These are phyloP conservation scores for Agonopterix subpropinquella DNA, from an alignment of 2,888 invertebrate genomes.

Conservation along the genomic window DNA sequence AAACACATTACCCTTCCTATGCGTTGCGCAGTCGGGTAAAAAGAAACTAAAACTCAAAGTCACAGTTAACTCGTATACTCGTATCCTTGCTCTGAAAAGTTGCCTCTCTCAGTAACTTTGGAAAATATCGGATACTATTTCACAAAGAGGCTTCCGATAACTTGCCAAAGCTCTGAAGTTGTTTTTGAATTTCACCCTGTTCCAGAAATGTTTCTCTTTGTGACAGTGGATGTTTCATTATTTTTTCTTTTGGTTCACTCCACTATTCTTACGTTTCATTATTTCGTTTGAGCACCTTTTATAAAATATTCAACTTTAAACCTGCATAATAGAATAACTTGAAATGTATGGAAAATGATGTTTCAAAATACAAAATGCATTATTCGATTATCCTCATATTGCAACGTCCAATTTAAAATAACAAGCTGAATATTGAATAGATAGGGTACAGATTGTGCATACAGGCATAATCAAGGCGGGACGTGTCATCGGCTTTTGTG, in stretches of 20 bases:
- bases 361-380: background rate
- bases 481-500: conserved; percentile 56
- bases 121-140: conserved; percentile 50
- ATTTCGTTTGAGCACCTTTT: background rate
- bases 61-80: conserved; percentile 24
- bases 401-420: conserved; percentile 57
- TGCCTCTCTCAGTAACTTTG: conserved; percentile 31
- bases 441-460: conserved; percentile 24
- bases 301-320: background rate
- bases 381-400: conserved; percentile 30
- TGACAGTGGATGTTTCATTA: background rate
- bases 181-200: conserved; percentile 34
- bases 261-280: background rate
- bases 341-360: too few relatives aligned
- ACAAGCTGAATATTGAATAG: conserved; percentile 34
- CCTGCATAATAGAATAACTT: too few relatives aligned
- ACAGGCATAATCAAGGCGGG: conserved; percentile 47
- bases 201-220: conserved; percentile 7
- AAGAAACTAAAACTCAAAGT: conserved; percentile 24
- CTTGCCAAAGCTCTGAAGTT: conserved; percentile 38
- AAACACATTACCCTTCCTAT: too few relatives aligned
- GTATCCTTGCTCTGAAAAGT: conserved; percentile 29
- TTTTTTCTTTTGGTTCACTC: background rate
- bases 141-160: conserved; percentile 42
- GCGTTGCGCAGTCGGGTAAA: too few relatives aligned